Evolutionary conservation across 2,888 invertebrate species (phyloP), one percentile per base, ranked within the genome.

Genomic region (Hemaris fuciformis): DNA sequence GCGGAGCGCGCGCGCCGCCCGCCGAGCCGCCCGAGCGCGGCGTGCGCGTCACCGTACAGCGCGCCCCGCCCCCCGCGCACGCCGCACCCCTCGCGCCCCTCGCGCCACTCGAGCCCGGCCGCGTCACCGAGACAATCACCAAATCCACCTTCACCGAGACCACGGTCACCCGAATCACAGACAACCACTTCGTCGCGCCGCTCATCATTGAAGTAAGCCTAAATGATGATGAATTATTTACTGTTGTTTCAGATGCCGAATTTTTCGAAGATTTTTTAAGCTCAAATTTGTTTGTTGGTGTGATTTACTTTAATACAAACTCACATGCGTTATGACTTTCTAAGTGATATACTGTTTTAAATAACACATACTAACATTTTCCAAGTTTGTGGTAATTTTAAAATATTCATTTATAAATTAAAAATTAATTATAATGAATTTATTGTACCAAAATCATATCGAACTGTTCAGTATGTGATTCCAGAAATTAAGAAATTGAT

Each of bases 141-240:
- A 98, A 98, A 95, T 97, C 98, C 85, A 98, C 98, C 75, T 96
- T 98, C 94, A 98, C 98, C 83, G 98, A 98, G 94, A 98, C 98
- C 71, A 97, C 97, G 75, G 98, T 98, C 93, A 98, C 98, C 76
- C 94, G 98, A 84, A 95, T 98, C 93, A 98, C 98, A 79, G 97
- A 98, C 93, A 98, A 98, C 94, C 95, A 96, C 88, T 95, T 97
- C 93, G 94, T 95, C 88, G 95, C 94, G 89, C 97, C 97, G 81
- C 94, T 97, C 89, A 96, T 97, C 91, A 95, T 96, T 86, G 98
- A 98, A 97, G 98, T 98, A 88, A 91, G 91, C 60, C 53, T 48
- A 22, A 20, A 22, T 56, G 60, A 31, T 46, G 27, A 48, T 38
- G 31, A 27, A 34, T 27, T 20, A 27, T 27, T 27, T 53, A 53